Base-by-base conservation (phyloP, 2,888 invertebrate species). In the Conchocele bisecta region DNA sequence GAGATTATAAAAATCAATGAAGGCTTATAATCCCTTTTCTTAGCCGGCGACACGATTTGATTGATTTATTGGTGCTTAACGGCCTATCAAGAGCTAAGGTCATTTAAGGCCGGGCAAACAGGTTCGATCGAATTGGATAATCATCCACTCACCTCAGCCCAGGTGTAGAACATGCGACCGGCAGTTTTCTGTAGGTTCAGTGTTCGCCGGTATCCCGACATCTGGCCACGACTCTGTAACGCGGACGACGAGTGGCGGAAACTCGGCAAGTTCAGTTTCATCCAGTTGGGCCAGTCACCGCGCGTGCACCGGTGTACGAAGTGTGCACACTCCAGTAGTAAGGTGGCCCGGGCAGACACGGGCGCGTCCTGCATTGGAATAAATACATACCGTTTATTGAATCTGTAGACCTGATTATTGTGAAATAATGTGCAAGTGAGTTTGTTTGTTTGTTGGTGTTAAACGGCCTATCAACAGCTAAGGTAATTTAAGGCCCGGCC, bases 211-310 rank as follows among this genome's bases (percentile, higher is more conserved):
- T 93, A 91, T 11, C 94, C 94, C 0, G 94, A 93, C 20, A 94
- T 93, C 65, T 89, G 90, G 29, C 91, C 91, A 44, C 92, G 86
- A 68, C 89, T 91, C 31, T 91, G 90, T 28, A 91, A 82, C 54
- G 91, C 83, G 56, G 86, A 84, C 9, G 86, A 82, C 13, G 86
- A 87, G 54, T 86, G 86, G 35, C 89, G 83, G 88, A 95, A 95
- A 87, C 95, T 94, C 7, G 95, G 94, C 74, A 95, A 93, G 88
- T 95, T 96, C 9, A 96, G 94, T 91, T 97, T 97, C 94, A 98
- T 96, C 98, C 99, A 99, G 61, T 95, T 94, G 0, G 99, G 99
- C 99, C 99, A 99, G 83, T 98, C 97, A 0, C 98, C 98, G 89
- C 97, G 96, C 91, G 99, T 99, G 91, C 99, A 99, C 80, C 97